Percentiles rank a stretch among this genome's conserved stretches.
phyloP scores from a whole-genome alignment of 2,113 vertebrate species.

The Petromus typicus region DNA sequence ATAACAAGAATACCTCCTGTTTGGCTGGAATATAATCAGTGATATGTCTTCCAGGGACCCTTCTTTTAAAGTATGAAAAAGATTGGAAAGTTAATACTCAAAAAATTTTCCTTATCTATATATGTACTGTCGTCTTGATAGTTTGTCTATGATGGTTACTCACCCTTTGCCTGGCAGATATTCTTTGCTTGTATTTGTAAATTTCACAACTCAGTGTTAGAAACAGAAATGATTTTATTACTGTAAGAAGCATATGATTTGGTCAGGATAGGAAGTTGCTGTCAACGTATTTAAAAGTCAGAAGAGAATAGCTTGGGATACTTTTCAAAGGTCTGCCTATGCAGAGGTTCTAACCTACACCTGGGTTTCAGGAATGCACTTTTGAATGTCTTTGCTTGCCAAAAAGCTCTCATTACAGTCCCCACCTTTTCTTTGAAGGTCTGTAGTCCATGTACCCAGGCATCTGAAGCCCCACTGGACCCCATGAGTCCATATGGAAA shows the following conservation, averaged over 20 bases:
- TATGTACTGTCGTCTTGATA: not conserved
- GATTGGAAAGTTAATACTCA: not conserved
- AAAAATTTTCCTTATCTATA: conserved; percentile 28
- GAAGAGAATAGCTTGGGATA: not conserved
- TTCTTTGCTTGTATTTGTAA: not conserved
- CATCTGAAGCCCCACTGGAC: too few species aligned
- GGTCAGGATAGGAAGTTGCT: not conserved
- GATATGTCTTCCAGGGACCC: not conserved
- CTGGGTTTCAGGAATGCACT: not conserved
- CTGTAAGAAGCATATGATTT: not conserved
- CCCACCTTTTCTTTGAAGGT: not conserved
- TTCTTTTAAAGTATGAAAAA: not conserved
- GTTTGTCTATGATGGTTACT: not conserved
- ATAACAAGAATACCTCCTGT: not conserved
- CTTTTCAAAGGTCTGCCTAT: not conserved
- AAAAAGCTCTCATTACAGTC: not conserved
- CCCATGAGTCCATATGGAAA: not conserved
- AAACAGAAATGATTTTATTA: conserved; percentile 32
- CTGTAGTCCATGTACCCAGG: not conserved
- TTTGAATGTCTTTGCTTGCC: not conserved
- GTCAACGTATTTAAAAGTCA: conserved; percentile 8
- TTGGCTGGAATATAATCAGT: not conserved
- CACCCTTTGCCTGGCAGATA: not conserved
- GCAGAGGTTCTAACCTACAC: not conserved
- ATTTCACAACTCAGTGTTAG: conserved; percentile 23